Percentiles rank a stretch among this genome's conserved stretches.
Conservation (phyloP, 2,113 vertebrate genomes). For the Vulpes ferrilata region DNA sequence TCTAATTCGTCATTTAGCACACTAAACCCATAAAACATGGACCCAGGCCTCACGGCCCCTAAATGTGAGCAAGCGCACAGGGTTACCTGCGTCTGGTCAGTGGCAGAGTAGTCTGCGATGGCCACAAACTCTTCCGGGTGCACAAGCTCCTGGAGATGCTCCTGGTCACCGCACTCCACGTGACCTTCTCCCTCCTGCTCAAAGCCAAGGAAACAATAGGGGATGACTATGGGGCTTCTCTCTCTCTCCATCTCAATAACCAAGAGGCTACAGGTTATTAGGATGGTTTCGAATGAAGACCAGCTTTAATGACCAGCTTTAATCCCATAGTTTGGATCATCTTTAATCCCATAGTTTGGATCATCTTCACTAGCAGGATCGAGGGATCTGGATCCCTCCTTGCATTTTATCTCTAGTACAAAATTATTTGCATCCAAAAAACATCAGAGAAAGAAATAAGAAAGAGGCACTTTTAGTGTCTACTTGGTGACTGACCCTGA, state of each 20-base stretch:
- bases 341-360: neutral
- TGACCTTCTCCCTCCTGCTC: constrained; percentile 58
- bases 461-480: neutral
- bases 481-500: neutral
- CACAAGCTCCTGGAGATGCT: neutral
- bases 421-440: neutral
- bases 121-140: constrained; percentile 73
- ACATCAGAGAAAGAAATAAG: neutral
- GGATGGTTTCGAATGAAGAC: neutral
- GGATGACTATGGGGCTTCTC: neutral
- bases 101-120: constrained; percentile 79
- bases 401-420: neutral
- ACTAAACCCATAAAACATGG: neutral
- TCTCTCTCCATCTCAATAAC: neutral
- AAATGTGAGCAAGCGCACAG: neutral
- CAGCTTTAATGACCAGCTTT: neutral
- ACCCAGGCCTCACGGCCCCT: neutral
- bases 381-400: neutral
- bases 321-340: neutral
- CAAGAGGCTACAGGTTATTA: neutral
- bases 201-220: neutral
- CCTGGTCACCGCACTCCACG: neutral
- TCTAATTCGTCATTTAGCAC: neutral
- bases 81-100: constrained; percentile 80
- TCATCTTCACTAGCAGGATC: neutral